A percentile compares a stretch with the other conserved stretches of the same genome.
Evolutionary conservation across 1,140 invertebrate genomes (phyloP).

Genomic region (Drosophila simulans): DNA sequence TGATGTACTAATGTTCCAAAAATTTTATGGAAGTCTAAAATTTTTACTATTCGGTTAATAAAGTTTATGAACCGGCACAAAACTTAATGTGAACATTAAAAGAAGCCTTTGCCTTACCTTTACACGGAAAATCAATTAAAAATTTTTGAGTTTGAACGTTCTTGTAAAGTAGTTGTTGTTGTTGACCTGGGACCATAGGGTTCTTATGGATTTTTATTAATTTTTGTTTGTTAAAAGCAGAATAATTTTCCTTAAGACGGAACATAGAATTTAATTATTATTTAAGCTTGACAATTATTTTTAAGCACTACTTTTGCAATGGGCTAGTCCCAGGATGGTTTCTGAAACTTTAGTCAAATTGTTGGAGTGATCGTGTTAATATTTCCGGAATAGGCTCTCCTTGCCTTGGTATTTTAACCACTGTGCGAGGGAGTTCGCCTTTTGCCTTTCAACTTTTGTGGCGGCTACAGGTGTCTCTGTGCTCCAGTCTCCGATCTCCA

Average conservation of each 20-base stretch:
- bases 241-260: too few relatives aligned
- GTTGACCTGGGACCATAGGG: too few relatives aligned
- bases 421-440: slow-evolving; percentile 62
- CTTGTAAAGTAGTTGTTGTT: too few relatives aligned
- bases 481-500: slow-evolving; percentile 52
- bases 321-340: too few relatives aligned
- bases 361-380: not conserved
- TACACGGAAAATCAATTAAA: too few relatives aligned
- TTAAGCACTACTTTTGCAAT: too few relatives aligned
- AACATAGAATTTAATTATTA: too few relatives aligned
- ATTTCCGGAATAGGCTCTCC: not conserved
- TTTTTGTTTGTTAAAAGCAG: too few relatives aligned
- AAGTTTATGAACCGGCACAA: not conserved
- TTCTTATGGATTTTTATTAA: too few relatives aligned
- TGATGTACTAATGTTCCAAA: slow-evolving; percentile 6
- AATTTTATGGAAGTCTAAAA: not conserved
- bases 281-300: too few relatives aligned
- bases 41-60: not conserved
- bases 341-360: too few relatives aligned
- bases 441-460: slow-evolving; percentile 77
- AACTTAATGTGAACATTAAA: not conserved
- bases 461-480: slow-evolving; percentile 66
- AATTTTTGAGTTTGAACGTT: too few relatives aligned
- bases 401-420: slow-evolving; percentile 6
- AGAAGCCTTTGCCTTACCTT: not conserved